Evolutionary conservation across 2,888 invertebrate species (phyloP).

Genomic region (Disparrhopalites patrizii): DNA sequence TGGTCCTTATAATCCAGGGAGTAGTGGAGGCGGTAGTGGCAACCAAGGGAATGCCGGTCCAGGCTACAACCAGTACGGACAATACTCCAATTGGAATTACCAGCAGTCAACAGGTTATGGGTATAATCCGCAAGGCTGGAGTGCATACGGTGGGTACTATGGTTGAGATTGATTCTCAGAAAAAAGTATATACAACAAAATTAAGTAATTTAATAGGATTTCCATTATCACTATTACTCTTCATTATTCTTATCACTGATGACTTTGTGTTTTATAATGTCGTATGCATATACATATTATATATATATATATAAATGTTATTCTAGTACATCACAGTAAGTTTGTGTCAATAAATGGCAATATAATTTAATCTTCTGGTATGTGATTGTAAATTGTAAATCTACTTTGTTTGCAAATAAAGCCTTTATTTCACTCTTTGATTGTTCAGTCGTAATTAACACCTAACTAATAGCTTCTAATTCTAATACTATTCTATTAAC

Average conservation of each 20-base stretch:
- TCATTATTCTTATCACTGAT: conserved; percentile 15
- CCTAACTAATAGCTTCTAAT: no score
- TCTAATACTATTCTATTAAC: no score
- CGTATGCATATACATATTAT: background rate
- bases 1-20: background rate
- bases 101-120: conserved; percentile 44
- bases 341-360: no score
- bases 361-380: no score
- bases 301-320: background rate
- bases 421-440: no score
- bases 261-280: conserved; percentile 8
- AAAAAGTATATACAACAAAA: conserved; percentile 8
- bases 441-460: no score
- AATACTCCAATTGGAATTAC: conserved; percentile 47
- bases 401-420: no score
- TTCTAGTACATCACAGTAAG: conserved; percentile 42
- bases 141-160: conserved; percentile 47
- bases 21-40: background rate
- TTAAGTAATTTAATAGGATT: background rate
- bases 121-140: conserved; percentile 45
- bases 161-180: conserved; percentile 28
- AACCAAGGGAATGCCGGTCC: background rate
- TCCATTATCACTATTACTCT: background rate
- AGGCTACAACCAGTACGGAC: conserved; percentile 44
- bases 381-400: no score